Percentiles rank a stretch among this genome's conserved stretches.
phyloP scores from a whole-genome alignment of 2,888 invertebrate species.

The Pammene fasciana region DNA sequence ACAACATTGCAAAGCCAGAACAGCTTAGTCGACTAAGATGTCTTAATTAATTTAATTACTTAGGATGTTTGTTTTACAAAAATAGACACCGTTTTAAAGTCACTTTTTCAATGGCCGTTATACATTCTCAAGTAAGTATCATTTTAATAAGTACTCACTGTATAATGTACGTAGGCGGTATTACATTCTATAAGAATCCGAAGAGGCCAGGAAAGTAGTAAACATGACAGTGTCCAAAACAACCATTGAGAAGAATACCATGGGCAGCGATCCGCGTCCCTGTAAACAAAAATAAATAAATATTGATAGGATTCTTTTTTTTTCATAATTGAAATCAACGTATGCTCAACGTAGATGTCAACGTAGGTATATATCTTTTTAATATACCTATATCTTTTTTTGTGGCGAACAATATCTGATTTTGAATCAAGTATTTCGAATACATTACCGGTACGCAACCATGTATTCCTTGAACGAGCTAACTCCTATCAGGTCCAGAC shows the following conservation, averaged over 20 bases:
- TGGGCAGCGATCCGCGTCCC: constrained; percentile 80
- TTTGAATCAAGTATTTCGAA: neutral
- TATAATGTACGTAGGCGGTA: constrained; percentile 91
- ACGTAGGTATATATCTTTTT: no score
- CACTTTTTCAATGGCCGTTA: no score
- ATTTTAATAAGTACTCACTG: constrained; percentile 74
- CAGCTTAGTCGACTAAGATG: neutral
- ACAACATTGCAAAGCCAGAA: neutral
- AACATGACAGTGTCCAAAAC: constrained; percentile 89
- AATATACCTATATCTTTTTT: no score
- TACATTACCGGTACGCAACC: constrained; percentile 77
- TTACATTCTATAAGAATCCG: constrained; percentile 90
- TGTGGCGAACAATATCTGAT: neutral
- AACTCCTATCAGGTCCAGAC: constrained; percentile 88
- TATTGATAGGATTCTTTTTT: no score
- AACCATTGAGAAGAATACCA: constrained; percentile 88
- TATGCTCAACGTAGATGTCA: no score
- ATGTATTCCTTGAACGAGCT: constrained; percentile 83
- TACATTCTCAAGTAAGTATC: no score
- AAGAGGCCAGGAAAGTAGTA: constrained; percentile 92
- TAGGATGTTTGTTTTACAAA: neutral
- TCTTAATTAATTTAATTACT: neutral
- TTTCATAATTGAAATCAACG: no score
- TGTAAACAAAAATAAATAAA: constrained; percentile 52
- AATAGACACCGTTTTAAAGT: neutral